A percentile compares a stretch with the other conserved stretches of the same genome.
phyloP scores from a whole-genome alignment of 2,888 invertebrate genomes.

The Thymelicus sylvestris region DNA sequence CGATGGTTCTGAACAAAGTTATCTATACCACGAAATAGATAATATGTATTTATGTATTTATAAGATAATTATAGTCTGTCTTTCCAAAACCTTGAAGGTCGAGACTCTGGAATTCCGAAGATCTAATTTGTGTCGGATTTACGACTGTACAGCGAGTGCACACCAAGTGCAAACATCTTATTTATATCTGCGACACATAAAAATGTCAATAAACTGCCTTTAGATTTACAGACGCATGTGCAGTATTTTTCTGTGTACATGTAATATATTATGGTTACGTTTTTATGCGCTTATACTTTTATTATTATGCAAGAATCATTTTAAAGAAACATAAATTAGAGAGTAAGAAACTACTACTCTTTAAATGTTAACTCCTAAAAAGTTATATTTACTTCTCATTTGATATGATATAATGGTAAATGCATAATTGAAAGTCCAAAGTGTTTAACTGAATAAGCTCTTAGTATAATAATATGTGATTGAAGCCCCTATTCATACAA shows the following conservation, averaged over 20 bases:
- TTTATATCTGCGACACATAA: constrained; percentile 12
- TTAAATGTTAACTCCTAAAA: not conserved
- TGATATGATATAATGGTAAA: not conserved
- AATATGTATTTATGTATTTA: no score
- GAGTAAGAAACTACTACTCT: not conserved
- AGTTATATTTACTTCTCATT: not conserved
- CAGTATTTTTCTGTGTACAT: not conserved
- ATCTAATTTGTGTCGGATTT: constrained; percentile 53
- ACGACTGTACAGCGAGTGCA: constrained; percentile 40
- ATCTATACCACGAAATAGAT: no score
- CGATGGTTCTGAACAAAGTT: no score
- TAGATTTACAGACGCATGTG: constrained; percentile 10
- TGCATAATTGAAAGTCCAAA: not conserved
- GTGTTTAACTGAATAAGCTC: not conserved
- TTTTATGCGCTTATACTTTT: not conserved
- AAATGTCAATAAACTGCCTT: constrained; percentile 14
- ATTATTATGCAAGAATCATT: not conserved
- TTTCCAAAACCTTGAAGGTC: constrained; percentile 49
- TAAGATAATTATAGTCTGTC: not conserved
- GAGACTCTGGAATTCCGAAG: constrained; percentile 49
- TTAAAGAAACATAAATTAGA: not conserved
- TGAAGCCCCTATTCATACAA: constrained; percentile 9
- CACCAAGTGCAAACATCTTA: constrained; percentile 20
- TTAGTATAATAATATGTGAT: constrained; percentile 1
- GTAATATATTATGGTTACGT: not conserved